phyloP scores from a whole-genome alignment of 2,113 vertebrate genomes.

The Sciurus niger region DNA sequence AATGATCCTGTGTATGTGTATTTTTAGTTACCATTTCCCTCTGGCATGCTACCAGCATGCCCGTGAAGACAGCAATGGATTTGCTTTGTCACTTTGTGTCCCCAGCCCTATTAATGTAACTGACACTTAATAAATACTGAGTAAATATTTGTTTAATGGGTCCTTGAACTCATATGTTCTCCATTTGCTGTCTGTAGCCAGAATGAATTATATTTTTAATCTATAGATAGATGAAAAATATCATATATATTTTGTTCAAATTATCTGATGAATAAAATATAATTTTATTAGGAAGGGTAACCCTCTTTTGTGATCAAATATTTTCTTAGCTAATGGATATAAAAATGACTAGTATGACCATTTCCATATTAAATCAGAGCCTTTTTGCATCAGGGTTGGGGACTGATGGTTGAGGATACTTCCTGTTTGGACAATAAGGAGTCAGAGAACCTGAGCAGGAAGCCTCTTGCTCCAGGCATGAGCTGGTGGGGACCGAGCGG shows the following conservation, averaged over 20 bases:
- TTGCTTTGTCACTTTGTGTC: conserved; percentile 15
- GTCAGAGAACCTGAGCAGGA: neutral
- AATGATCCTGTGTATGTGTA: rapidly evolving
- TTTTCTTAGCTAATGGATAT: conserved; percentile 2
- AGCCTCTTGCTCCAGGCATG: neutral
- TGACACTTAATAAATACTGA: conserved; percentile 63
- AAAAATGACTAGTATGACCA: neutral
- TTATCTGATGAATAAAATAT: conserved; percentile 39
- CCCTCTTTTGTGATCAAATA: conserved; percentile 33
- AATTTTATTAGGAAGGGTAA: neutral
- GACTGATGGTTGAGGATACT: no score
- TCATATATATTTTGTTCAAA: conserved; percentile 12
- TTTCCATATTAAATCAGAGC: conserved; percentile 5
- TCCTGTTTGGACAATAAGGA: neutral
- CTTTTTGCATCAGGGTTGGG: neutral
- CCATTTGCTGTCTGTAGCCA: conserved; percentile 37
- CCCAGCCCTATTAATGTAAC: conserved; percentile 52
- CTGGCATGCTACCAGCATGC: neutral
- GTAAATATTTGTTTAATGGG: conserved; percentile 68
- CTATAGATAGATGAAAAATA: neutral
- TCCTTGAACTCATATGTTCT: conserved; percentile 54
- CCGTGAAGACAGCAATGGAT: conserved; percentile 16
- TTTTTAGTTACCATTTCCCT: neutral
- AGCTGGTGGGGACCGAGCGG: neutral
- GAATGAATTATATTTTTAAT: conserved; percentile 45